These are phyloP conservation scores for Notamacropus eugenii DNA, from an alignment of 2,797 vertebrate species.

Conservation along the genomic window DNA sequence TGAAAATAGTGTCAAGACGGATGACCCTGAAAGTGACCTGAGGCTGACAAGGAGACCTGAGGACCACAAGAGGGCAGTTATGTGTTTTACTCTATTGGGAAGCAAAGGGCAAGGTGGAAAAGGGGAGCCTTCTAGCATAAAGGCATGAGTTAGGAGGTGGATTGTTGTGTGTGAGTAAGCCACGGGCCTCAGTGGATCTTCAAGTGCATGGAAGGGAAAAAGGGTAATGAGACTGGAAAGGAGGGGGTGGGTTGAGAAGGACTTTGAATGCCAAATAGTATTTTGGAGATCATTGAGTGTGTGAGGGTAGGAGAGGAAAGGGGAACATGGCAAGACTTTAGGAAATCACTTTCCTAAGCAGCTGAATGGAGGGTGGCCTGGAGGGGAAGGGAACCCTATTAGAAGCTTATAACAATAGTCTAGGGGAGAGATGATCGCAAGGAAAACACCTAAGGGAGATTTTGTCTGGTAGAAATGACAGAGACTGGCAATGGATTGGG, in stretches of 20 bases:
- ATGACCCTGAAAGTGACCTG: neutral
- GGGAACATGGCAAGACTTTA: neutral
- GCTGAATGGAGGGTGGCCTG: too few species aligned
- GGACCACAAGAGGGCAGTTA: neutral
- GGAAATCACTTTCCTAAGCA: neutral
- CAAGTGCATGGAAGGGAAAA: neutral
- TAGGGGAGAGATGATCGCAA: neutral
- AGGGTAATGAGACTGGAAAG: neutral
- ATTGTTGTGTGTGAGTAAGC: neutral
- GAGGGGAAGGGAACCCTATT: neutral
- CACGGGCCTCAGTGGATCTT: neutral
- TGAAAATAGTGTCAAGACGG: neutral
- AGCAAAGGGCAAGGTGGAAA: neutral
- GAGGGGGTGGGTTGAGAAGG: neutral
- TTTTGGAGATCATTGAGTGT: neutral
- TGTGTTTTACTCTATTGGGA: neutral
- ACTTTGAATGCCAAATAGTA: neutral
- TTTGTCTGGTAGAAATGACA: neutral
- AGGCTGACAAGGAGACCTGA: neutral
- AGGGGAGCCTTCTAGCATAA: neutral
- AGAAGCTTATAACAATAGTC: neutral
- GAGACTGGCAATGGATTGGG: neutral
- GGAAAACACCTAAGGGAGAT: neutral
- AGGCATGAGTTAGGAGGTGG: neutral
- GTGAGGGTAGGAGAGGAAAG: neutral